Conservation (phyloP, 1,140 invertebrate genomes). For the Meloidogyne hapla region DNA sequence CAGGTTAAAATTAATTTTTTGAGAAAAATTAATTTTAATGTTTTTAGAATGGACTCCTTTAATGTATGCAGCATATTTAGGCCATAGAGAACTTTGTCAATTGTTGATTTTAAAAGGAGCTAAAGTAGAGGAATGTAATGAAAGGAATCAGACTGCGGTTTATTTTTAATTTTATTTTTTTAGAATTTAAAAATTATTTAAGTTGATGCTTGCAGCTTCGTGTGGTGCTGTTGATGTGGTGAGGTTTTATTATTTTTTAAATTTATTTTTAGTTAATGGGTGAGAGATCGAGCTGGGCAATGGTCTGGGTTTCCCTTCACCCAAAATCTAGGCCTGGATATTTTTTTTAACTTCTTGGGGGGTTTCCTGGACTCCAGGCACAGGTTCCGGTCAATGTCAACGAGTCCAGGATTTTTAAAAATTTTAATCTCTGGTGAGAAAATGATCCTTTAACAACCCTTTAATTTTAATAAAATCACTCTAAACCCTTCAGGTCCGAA, state of each 20-base stretch:
- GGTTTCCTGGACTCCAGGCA: too few species aligned
- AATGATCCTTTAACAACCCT: too few species aligned
- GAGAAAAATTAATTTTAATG: background rate
- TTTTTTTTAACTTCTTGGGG: too few species aligned
- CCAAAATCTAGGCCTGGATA: too few species aligned
- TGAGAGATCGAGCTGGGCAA: too few species aligned
- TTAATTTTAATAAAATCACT: background rate
- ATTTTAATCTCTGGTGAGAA: too few species aligned
- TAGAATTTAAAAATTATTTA: conserved; percentile 2
- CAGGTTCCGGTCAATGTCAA: too few species aligned
- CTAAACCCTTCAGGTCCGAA: background rate
- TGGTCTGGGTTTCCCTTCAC: too few species aligned
- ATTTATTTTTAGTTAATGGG: too few species aligned
- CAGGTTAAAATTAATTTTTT: conserved; percentile 9
- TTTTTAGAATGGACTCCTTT: conserved; percentile 20
- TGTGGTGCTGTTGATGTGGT: conserved; percentile 21
- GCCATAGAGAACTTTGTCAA: conserved; percentile 24
- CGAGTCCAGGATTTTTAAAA: too few species aligned
- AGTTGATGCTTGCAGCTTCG: conserved; percentile 21
- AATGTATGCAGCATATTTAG: conserved; percentile 28
- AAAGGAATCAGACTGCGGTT: conserved; percentile 17
- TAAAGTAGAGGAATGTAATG: conserved; percentile 18
- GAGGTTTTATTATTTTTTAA: background rate
- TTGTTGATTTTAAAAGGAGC: conserved; percentile 18
- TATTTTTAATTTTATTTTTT: background rate